phyloP scores from a whole-genome alignment of 2,113 vertebrate genomes.

The Macrotus californicus region DNA sequence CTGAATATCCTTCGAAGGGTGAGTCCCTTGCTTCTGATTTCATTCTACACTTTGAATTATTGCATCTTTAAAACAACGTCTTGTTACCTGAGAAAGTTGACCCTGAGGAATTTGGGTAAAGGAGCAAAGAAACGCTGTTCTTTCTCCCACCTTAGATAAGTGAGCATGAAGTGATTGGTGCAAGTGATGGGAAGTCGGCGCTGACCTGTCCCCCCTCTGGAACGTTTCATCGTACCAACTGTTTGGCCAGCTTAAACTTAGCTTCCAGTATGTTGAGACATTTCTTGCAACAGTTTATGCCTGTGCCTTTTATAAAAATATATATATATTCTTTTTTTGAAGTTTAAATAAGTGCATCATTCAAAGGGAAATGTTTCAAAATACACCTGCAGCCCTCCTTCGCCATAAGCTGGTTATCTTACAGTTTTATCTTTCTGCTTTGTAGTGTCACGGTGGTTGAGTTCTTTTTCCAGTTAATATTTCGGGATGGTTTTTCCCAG shows the following conservation, averaged over 20 bases:
- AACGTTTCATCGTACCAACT: background rate
- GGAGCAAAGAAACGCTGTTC: background rate
- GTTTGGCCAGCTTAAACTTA: background rate
- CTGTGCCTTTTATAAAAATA: background rate
- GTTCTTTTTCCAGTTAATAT: background rate
- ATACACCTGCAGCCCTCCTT: background rate
- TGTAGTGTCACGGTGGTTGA: background rate
- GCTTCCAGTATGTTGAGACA: background rate
- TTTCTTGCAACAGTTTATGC: background rate
- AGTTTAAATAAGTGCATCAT: background rate
- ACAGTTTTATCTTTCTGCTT: background rate
- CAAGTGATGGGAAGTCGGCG: background rate
- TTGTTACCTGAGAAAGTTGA: background rate
- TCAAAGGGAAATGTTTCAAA: background rate
- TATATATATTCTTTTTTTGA: background rate
- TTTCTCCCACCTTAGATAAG: background rate
- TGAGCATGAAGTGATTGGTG: background rate
- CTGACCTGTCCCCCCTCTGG: background rate
- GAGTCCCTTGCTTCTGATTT: slow-evolving; percentile 45
- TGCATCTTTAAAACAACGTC: background rate
- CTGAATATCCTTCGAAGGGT: slow-evolving; percentile 91
- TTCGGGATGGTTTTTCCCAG: background rate
- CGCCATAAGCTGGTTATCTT: background rate
- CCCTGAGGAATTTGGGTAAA: background rate
- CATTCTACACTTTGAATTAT: background rate